Base-by-base conservation (phyloP, 2,113 vertebrate genomes). In the Nothocercus nigrocapillus region DNA sequence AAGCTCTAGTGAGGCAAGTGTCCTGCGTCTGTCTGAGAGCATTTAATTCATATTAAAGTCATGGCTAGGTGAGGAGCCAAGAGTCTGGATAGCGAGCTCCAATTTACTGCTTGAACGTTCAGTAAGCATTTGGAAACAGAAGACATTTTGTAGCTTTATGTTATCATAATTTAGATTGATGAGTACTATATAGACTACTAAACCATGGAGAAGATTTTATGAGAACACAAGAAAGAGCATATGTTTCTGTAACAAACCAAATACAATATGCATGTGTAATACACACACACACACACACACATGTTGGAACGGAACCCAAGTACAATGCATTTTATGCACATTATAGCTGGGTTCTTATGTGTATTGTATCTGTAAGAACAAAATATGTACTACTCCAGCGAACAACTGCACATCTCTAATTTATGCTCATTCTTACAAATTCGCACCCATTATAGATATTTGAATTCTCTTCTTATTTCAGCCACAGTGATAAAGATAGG, bases 121-220 rank as follows among this genome's bases (percentile, higher is more conserved):
- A 54, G 24, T n/a, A 81, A 63, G 76, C 24, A 18, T 73, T 82
- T 95, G 70, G 67, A 86, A 96, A 38, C 16, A 62, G 62, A 82
- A 94, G 75, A 93, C 22, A 34, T 87, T 95, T 64, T 7, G 2
- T 91, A 78, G 67, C 67, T 94, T 92, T 87, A 32, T 89, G 40
- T 77, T 82, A 22, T 53, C 87, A 62, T 88, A 89, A 89, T 80
- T 27, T 58, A 90, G 73, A 96, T 63, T 81, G 90, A 93, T 94
- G 56, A 36, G n/a, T 56, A 25, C 69, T 64, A 42, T 91, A 75
- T n/a, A 90, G 82, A 36, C 66, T 90, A 77, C 40, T 90, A 90
- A 90, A 75, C 66, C 62, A 76, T 19, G 36, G 61, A 61, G 73
- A 85, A 90, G 79, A 66, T 95, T 91, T 95, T 96, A 90, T 42